Conservation (phyloP, 2,888 invertebrate genomes). For the Troilus luridus region DNA sequence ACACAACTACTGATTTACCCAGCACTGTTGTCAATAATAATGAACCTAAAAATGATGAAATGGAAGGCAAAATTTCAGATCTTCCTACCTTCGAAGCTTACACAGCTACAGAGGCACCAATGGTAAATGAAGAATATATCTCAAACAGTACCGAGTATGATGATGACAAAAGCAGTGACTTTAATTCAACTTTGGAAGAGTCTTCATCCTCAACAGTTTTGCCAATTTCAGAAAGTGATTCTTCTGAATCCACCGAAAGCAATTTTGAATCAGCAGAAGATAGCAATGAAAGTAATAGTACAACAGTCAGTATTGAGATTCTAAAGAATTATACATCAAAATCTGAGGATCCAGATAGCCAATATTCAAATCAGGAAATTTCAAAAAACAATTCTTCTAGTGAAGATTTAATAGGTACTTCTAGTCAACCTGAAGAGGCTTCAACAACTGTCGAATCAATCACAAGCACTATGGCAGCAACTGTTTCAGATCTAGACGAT, state of each 20-base stretch:
- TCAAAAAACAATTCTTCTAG: background rate
- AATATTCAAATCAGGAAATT: background rate
- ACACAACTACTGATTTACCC: background rate
- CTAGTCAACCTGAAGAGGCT: background rate
- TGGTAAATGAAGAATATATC: background rate
- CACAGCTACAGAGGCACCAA: slow-evolving; percentile 3
- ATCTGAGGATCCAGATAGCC: slow-evolving; percentile 27
- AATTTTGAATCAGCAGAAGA: background rate
- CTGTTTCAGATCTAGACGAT: background rate
- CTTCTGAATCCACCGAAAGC: slow-evolving; percentile 8
- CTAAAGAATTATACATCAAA: background rate
- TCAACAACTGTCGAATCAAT: background rate
- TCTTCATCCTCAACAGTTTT: background rate
- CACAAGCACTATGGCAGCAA: background rate
- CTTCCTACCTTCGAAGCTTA: slow-evolving; percentile 5
- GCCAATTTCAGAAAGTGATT: background rate
- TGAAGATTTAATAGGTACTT: background rate
- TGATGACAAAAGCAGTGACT: background rate
- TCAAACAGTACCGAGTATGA: slow-evolving; percentile 1
- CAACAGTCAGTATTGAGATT: background rate
- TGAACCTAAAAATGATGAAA: background rate
- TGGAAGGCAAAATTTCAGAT: background rate
- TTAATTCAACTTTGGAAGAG: background rate
- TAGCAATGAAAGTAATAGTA: slow-evolving; percentile 1
- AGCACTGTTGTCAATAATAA: background rate